Evolutionary conservation across 2,797 vertebrate species (phyloP), one percentile per base, ranked within the genome.

Genomic region (Chelon auratus): DNA sequence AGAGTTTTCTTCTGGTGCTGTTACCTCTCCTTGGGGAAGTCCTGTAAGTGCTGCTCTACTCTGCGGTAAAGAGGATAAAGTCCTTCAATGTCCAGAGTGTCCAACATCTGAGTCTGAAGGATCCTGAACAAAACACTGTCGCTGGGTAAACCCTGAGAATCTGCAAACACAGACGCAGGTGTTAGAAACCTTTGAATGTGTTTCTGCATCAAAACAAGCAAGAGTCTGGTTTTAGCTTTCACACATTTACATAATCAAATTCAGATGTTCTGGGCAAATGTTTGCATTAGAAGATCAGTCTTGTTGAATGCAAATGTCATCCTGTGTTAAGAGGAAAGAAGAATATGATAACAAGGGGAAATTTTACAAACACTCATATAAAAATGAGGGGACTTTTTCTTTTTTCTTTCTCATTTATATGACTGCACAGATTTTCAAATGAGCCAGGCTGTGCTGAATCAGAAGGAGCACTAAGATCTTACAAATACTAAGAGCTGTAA

Each of bases 41-140:
- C 95, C 72, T 96, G 96, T 73, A 99, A 92, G 88, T 99, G 95
- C 55, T 95, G 96, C 77, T 98, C 96, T 42, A 99, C 93, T 60
- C 96, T 91, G 39, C 92, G 94, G 89, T 97, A 99, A 80, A 99
- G 90, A 33, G 97, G 97, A 77, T 96, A 95, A 78, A 99, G 92
- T 57, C 97, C 98, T 87, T 99, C 97, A 0, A 99, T 97, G 89
- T 99, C 97, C 91, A 97, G 87, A 75, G 92, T 95, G 92, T 99
- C 98, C 87, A 99, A 90, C 97, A 97, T 97, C 95, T 99, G 98
- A 75, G 96, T 96, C 87, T 97, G 96, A 53, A 97, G 96, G 62
- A 97, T 96, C 94, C 96, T 95, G 84, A 93, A 96, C 77, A 99
- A 92, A 63, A 99, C 95, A 53, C 96, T 97, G 92, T 95, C 96